A percentile compares a stretch with the other conserved stretches of the same genome.
Evolutionary conservation across 2,888 invertebrate genomes (phyloP).

Genomic region (Diplazon laetatorius): DNA sequence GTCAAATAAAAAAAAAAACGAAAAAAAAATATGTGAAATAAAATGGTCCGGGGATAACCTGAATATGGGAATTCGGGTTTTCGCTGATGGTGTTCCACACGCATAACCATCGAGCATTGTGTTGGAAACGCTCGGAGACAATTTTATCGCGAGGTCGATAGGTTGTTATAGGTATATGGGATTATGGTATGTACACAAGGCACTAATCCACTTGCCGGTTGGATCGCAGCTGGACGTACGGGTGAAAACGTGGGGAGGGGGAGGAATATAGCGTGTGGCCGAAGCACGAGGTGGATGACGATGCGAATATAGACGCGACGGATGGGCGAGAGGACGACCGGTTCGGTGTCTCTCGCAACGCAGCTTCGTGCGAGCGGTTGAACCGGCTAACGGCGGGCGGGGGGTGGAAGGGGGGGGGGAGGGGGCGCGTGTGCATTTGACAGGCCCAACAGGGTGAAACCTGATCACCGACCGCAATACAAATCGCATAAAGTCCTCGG

Average conservation of each 20-base stretch:
- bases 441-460: slow-evolving; percentile 74
- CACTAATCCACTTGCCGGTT: slow-evolving; percentile 74
- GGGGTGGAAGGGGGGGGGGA: too few relatives aligned
- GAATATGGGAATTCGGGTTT: not conserved
- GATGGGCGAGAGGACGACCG: slow-evolving; percentile 34
- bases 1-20: too few relatives aligned
- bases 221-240: slow-evolving; percentile 71
- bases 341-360: slow-evolving; percentile 37
- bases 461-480: slow-evolving; percentile 72
- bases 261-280: slow-evolving; percentile 50
- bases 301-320: slow-evolving; percentile 38
- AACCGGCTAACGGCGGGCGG: slow-evolving; percentile 54
- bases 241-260: slow-evolving; percentile 68
- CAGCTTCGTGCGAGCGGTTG: slow-evolving; percentile 54
- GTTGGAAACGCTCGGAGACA: slow-evolving; percentile 54
- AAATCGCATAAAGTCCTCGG: slow-evolving; percentile 74
- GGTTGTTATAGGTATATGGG: slow-evolving; percentile 68
- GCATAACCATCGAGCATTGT: slow-evolving; percentile 59
- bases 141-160: slow-evolving; percentile 75
- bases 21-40: slow-evolving; percentile 33
- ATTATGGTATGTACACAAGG: slow-evolving; percentile 72
- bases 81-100: slow-evolving; percentile 15
- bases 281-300: slow-evolving; percentile 47
- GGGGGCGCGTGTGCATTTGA: slow-evolving; percentile 72
- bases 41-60: not conserved